Conservation (phyloP, 2,888 invertebrate genomes). For the Calameuta pallipes region DNA sequence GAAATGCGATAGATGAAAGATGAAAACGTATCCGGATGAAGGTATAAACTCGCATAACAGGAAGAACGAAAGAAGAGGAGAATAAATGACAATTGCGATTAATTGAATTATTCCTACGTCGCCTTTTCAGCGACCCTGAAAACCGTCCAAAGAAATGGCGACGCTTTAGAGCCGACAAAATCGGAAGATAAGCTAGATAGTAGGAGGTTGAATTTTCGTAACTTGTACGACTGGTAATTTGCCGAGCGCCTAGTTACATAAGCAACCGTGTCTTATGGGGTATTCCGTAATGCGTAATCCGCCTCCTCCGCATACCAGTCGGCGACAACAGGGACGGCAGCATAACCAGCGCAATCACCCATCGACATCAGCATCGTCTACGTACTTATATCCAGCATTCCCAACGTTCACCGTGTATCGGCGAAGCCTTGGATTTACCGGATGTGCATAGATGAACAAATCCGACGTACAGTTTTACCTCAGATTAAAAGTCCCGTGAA, state of each 20-base stretch:
- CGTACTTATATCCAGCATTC: background rate
- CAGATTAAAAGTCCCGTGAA: background rate
- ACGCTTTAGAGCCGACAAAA: background rate
- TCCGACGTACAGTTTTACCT: background rate
- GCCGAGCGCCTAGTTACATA: background rate
- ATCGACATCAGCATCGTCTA: background rate
- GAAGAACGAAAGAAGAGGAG: background rate
- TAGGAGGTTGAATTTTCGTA: background rate
- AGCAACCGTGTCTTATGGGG: background rate
- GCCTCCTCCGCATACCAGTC: background rate
- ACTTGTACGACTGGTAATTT: background rate
- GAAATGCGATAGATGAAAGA: background rate
- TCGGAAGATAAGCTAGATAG: background rate
- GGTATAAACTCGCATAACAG: background rate
- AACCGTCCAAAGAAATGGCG: constrained; percentile 13
- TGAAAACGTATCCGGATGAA: background rate
- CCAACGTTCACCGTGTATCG: background rate
- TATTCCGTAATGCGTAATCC: background rate
- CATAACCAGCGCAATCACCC: background rate
- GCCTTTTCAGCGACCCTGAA: constrained; percentile 27
- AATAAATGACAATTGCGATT: constrained; percentile 27
- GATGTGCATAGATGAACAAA: background rate
- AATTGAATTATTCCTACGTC: constrained; percentile 32
- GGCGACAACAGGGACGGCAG: background rate
- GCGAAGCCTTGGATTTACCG: background rate